Evolutionary conservation across 2,113 vertebrate genomes (phyloP).

Genomic region (Paramisgurnus dabryanus): DNA sequence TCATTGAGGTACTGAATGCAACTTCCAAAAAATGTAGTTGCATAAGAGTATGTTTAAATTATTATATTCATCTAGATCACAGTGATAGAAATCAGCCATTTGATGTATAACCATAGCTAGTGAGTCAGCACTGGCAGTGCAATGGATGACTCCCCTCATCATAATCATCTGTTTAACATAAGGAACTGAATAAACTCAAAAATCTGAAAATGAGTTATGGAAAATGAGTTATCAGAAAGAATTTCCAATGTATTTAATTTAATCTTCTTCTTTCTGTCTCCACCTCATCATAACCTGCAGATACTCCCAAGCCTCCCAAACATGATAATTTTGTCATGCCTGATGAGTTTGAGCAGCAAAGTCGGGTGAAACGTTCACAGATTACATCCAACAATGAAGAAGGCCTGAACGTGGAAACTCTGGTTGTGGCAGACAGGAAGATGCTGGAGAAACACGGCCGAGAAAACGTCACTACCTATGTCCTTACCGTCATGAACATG

Average conservation of each 20-base stretch:
- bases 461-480: constrained; percentile 92
- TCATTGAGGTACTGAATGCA: too few relatives aligned
- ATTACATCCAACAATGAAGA: constrained; percentile 81
- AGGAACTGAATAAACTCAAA: constrained; percentile 38
- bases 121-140: too few relatives aligned
- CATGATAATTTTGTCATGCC: constrained; percentile 77
- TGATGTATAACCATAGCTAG: too few relatives aligned
- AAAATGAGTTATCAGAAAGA: constrained; percentile 61
- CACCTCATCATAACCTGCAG: constrained; percentile 65
- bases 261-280: constrained; percentile 47
- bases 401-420: constrained; percentile 90
- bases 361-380: constrained; percentile 83
- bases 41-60: too few relatives aligned
- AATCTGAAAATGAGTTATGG: constrained; percentile 48
- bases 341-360: constrained; percentile 80
- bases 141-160: too few relatives aligned
- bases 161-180: background rate
- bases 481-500: constrained; percentile 99
- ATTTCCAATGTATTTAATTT: constrained; percentile 4
- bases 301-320: constrained; percentile 83
- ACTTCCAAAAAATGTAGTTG: too few relatives aligned
- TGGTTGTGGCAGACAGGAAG: constrained; percentile 95
- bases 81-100: too few relatives aligned
- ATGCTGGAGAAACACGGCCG: constrained; percentile 95
- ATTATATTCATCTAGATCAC: too few relatives aligned